phyloP scores from a whole-genome alignment of 2,888 invertebrate genomes.

The Agrotis exclamationis region DNA sequence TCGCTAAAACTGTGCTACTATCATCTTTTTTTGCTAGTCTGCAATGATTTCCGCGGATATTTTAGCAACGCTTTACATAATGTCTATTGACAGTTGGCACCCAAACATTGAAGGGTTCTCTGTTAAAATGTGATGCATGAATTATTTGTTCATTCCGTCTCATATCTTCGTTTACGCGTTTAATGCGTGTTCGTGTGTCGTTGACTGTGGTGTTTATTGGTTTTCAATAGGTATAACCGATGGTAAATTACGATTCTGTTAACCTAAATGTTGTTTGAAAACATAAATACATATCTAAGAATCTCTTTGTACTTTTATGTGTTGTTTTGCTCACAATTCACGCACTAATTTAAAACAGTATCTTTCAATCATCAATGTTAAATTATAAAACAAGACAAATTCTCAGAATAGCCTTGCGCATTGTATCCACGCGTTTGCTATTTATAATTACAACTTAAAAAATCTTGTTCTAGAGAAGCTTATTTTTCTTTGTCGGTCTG shows the following conservation, averaged over 20 bases:
- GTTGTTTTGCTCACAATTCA: conserved; percentile 77
- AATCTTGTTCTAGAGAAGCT: conserved; percentile 72
- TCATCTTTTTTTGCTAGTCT: background rate
- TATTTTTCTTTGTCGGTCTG: conserved; percentile 67
- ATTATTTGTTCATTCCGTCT: conserved; percentile 58
- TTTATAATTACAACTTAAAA: conserved; percentile 89
- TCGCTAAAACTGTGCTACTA: background rate
- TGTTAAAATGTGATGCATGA: conserved; percentile 52
- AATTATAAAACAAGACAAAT: conserved; percentile 86
- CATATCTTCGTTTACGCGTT: conserved; percentile 59
- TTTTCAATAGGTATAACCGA: conserved; percentile 75
- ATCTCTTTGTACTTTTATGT: conserved; percentile 80
- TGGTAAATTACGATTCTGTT: conserved; percentile 79
- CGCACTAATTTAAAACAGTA: conserved; percentile 80
- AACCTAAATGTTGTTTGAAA: conserved; percentile 80
- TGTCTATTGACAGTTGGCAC: conserved; percentile 27
- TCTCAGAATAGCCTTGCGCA: conserved; percentile 87
- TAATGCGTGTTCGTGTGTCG: conserved; percentile 61
- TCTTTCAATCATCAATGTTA: conserved; percentile 82
- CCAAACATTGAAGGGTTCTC: conserved; percentile 41
- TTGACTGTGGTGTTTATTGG: conserved; percentile 71
- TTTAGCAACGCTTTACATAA: conserved; percentile 12
- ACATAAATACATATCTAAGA: conserved; percentile 78
- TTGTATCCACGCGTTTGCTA: conserved; percentile 89
- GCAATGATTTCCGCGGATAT: background rate